These are phyloP conservation scores for Mayetiola destructor DNA, from an alignment of 2,888 invertebrate genomes.

Conservation along the genomic window DNA sequence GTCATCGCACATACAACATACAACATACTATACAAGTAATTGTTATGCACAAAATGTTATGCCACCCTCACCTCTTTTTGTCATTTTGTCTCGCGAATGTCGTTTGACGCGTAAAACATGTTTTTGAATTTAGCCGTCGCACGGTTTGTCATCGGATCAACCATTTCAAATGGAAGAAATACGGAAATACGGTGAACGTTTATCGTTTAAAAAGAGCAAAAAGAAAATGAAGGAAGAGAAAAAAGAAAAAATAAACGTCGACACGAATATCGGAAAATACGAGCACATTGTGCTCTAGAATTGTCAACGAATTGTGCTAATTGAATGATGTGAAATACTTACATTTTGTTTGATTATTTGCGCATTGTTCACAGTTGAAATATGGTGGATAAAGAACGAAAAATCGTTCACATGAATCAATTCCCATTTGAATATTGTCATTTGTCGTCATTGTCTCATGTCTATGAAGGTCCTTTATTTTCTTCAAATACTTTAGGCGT, in stretches of 20 bases:
- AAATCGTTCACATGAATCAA: slow-evolving; percentile 8
- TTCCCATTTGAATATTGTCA: neutral
- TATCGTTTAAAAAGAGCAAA: neutral
- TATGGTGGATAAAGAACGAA: slow-evolving; percentile 7
- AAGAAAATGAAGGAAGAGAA: neutral
- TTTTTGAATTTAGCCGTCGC: neutral
- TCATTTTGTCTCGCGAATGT: slow-evolving; percentile 4
- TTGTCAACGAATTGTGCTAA: slow-evolving; percentile 10
- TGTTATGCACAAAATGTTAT: slow-evolving; percentile 12
- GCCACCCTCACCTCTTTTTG: slow-evolving; percentile 2
- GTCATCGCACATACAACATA: neutral
- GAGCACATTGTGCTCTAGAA: neutral
- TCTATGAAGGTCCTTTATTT: no score
- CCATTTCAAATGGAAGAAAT: neutral
- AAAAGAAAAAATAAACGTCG: neutral
- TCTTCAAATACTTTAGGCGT: no score
- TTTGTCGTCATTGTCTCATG: neutral
- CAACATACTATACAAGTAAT: slow-evolving; percentile 3
- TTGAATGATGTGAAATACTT: slow-evolving; percentile 10
- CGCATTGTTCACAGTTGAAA: slow-evolving; percentile 13
- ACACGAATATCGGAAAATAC: neutral
- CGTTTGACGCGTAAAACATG: slow-evolving; percentile 4
- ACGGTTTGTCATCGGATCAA: neutral
- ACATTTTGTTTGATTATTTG: slow-evolving; percentile 12
- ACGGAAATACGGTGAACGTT: neutral